Percentiles rank a stretch among this genome's conserved stretches.
Conservation (phyloP, 2,113 vertebrate species). For the Microtus ochrogaster region DNA sequence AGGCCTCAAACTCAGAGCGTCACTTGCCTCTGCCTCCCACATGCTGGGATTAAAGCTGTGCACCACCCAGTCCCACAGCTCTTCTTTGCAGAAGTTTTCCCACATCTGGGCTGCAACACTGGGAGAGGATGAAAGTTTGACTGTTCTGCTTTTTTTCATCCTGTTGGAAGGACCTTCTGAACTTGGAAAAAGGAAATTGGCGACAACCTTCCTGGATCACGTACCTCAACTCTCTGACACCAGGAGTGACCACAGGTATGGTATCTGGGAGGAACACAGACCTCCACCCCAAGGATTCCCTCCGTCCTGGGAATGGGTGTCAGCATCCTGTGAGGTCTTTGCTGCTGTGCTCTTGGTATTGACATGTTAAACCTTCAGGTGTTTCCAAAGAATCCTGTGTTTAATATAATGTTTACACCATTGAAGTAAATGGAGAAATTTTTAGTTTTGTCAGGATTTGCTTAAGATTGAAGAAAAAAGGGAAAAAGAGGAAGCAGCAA, state of each 20-base stretch:
- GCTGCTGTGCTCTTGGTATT: not conserved
- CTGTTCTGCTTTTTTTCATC: constrained; percentile 15
- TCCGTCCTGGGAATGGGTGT: not conserved
- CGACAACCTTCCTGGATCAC: rapidly evolving
- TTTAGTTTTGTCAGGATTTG: constrained; percentile 39
- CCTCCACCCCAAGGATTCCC: not conserved
- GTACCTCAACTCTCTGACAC: not conserved
- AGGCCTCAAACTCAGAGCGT: not conserved
- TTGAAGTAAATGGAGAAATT: constrained; percentile 44
- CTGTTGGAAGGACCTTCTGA: constrained; percentile 16
- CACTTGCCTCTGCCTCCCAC: not conserved
- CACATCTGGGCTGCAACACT: constrained; percentile 50
- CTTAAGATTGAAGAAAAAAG: not conserved
- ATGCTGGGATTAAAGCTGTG: not conserved
- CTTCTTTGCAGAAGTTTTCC: constrained; percentile 33
- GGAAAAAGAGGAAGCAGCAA: not conserved
- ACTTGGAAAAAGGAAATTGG: constrained; percentile 10
- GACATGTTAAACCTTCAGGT: not conserved
- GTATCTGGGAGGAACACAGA: not conserved
- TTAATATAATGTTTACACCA: constrained; percentile 64
- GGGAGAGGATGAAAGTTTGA: constrained; percentile 16
- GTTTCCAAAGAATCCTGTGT: constrained; percentile 48
- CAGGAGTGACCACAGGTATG: not conserved
- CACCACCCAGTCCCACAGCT: not conserved
- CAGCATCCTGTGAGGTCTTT: not conserved